Conservation (phyloP, 2,888 invertebrate genomes). For the Anticlea derivata region DNA sequence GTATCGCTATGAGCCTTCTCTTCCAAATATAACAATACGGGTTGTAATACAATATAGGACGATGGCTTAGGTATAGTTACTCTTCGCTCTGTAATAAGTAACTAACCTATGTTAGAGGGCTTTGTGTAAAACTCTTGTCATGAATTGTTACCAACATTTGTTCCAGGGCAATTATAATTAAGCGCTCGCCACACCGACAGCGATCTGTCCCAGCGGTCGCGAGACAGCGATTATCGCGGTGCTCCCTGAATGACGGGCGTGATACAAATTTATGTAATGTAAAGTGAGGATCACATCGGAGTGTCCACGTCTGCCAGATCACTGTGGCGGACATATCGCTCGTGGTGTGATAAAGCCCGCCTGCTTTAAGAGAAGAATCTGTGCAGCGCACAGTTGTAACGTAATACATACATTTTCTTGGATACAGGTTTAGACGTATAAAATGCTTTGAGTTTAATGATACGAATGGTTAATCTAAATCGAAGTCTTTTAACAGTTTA, state of each 20-base stretch:
- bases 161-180: conserved; percentile 14
- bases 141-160: conserved; percentile 12
- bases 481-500: too few relatives aligned
- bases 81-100: neutral
- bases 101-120: neutral
- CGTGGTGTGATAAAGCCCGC: neutral
- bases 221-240: conserved; percentile 19
- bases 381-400: too few relatives aligned
- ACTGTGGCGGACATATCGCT: neutral
- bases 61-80: neutral
- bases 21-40: too few relatives aligned
- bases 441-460: too few relatives aligned
- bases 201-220: conserved; percentile 17
- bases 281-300: conserved; percentile 4
- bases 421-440: too few relatives aligned
- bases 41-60: too few relatives aligned
- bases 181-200: conserved; percentile 12
- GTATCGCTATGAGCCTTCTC: too few relatives aligned
- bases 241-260: conserved; percentile 18
- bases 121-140: conserved; percentile 8
- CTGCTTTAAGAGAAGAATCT: neutral
- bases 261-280: conserved; percentile 16
- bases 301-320: neutral
- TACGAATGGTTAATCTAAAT: too few relatives aligned
- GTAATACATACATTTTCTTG: too few relatives aligned